These are phyloP conservation scores for Sitophilus oryzae DNA, from an alignment of 1,140 invertebrate genomes.

Conservation along the genomic window DNA sequence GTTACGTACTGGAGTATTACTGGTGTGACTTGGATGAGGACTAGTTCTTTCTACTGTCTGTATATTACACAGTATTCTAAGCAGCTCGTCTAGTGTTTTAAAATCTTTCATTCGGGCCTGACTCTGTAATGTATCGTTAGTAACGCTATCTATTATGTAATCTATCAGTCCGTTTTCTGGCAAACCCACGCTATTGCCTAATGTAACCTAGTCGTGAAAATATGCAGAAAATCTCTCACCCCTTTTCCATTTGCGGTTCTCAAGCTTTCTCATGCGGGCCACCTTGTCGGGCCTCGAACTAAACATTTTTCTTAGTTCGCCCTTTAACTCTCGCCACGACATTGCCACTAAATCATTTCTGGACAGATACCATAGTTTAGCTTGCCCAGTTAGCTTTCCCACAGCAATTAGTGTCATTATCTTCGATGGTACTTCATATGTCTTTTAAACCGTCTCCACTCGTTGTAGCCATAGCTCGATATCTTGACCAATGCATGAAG, in stretches of 20 bases:
- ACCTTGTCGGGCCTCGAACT: slow-evolving; percentile 7
- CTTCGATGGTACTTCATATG: neutral
- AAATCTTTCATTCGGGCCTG: slow-evolving; percentile 15
- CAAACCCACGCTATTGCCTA: slow-evolving; percentile 29
- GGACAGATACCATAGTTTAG: neutral
- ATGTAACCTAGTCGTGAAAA: slow-evolving; percentile 31
- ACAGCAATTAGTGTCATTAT: slow-evolving; percentile 2
- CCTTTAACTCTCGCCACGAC: slow-evolving; percentile 15
- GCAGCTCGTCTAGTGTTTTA: neutral
- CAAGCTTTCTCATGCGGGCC: slow-evolving; percentile 24
- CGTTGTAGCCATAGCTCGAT: neutral
- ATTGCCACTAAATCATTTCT: too few relatives aligned
- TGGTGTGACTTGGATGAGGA: too few relatives aligned
- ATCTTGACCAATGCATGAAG: neutral
- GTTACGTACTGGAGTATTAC: too few relatives aligned
- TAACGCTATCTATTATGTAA: slow-evolving; percentile 35
- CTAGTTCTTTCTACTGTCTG: too few relatives aligned
- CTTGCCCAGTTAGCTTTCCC: neutral
- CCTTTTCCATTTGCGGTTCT: slow-evolving; percentile 28
- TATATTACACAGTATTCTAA: neutral
- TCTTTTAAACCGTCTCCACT: neutral
- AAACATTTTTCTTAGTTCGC: slow-evolving; percentile 14
- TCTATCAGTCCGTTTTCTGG: slow-evolving; percentile 28
- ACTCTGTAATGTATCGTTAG: slow-evolving; percentile 9
- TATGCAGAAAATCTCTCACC: slow-evolving; percentile 29